phyloP scores from a whole-genome alignment of 2,888 invertebrate genomes.

The Alcis repandata region DNA sequence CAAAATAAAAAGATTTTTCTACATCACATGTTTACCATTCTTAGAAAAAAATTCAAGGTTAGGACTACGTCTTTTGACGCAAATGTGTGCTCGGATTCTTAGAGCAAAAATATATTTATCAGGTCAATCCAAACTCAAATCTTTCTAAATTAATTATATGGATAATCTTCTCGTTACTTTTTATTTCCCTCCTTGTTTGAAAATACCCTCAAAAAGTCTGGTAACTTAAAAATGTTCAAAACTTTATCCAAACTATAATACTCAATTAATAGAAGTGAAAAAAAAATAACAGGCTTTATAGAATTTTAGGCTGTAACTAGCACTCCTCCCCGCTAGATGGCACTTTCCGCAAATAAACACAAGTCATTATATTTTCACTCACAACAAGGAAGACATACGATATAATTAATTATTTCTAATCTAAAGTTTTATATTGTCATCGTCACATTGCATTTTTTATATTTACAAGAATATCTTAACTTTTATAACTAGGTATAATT shows the following conservation, averaged over 20 bases:
- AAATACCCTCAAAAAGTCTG: no score
- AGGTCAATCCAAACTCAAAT: no score
- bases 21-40: not conserved
- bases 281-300: not conserved
- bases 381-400: slow-evolving; percentile 21
- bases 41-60: not conserved
- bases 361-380: slow-evolving; percentile 10
- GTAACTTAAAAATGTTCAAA: no score
- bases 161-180: no score
- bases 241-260: not conserved
- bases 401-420: slow-evolving; percentile 38
- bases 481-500: no score
- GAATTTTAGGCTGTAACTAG: slow-evolving; percentile 13
- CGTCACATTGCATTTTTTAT: slow-evolving; percentile 67
- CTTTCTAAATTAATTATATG: no score
- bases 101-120: no score
- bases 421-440: slow-evolving; percentile 72
- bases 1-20: slow-evolving; percentile 5
- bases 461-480: slow-evolving; percentile 51
- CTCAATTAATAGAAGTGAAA: not conserved
- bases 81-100: not conserved
- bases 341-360: slow-evolving; percentile 20
- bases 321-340: slow-evolving; percentile 57
- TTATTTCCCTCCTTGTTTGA: no score
- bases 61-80: not conserved